These are phyloP conservation scores for Leucosticte australis DNA, from an alignment of 2,113 vertebrate genomes.

Conservation along the genomic window DNA sequence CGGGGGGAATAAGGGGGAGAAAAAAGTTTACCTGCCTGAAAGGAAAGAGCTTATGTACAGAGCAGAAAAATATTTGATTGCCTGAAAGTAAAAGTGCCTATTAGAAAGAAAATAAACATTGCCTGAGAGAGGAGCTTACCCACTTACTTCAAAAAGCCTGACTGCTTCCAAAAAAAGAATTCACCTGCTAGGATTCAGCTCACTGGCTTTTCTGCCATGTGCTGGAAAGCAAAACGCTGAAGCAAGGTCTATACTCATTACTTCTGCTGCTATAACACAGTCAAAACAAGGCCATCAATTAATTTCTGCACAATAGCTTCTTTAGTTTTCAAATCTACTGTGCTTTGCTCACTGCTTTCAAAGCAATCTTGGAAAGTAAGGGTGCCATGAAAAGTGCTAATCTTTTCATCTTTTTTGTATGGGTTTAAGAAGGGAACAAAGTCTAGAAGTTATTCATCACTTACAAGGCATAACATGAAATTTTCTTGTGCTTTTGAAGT, in stretches of 20 bases:
- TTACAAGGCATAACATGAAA: constrained; percentile 44
- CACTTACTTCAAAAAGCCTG: constrained; percentile 8
- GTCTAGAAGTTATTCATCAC: constrained; percentile 36
- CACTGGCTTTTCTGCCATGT: neutral
- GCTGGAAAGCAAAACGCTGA: neutral
- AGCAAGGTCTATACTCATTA: constrained; percentile 16
- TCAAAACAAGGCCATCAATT: constrained; percentile 35
- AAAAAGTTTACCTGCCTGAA: constrained; percentile 29
- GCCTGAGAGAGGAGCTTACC: neutral
- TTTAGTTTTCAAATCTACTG: neutral
- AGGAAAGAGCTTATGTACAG: constrained; percentile 11
- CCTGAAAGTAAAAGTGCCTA: constrained; percentile 15
- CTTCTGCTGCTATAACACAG: neutral
- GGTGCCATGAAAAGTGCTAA: constrained; percentile 1
- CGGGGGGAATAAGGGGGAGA: neutral
- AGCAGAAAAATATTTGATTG: constrained; percentile 10
- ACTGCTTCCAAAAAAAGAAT: neutral
- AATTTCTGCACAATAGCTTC: constrained; percentile 41
- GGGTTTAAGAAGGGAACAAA: constrained; percentile 12
- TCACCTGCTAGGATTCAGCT: constrained; percentile 13
- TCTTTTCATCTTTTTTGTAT: constrained; percentile 52
- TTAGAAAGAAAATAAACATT: constrained; percentile 20
- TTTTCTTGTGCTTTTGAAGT: constrained; percentile 58
- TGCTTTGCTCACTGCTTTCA: constrained; percentile 14
- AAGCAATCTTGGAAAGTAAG: constrained; percentile 16